Evolutionary conservation across 2,888 invertebrate genomes (phyloP), one percentile per base, ranked within the genome.

Genomic region (Sinelater perroti): DNA sequence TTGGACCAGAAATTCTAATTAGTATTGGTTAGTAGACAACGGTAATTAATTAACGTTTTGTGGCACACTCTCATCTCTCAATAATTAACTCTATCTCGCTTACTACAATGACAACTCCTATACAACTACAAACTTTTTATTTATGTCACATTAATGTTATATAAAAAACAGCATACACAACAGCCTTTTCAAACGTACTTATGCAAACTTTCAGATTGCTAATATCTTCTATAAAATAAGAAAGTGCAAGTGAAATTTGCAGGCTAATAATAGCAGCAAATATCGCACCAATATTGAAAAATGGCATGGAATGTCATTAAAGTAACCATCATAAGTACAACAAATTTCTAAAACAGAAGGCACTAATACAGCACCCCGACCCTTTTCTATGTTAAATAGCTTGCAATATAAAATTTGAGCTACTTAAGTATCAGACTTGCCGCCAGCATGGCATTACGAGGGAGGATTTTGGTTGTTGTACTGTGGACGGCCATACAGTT

Each of bases 401-500:
- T n/a, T n/a, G n/a, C n/a, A n/a, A n/a, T n/a, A n/a, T n/a, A n/a
- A n/a, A n/a, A n/a, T n/a, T n/a, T n/a, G n/a, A n/a, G n/a, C n/a
- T n/a, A n/a, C n/a, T n/a, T n/a, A n/a, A n/a, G n/a, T n/a, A n/a
- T n/a, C n/a, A n/a, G n/a, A n/a, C n/a, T n/a, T n/a, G n/a, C n/a
- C n/a, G n/a, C n/a, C n/a, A 2, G n/a, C 5, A 16, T 17, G 4
- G 7, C 8, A 46, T 47, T 47, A 52, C 4, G 52, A 47, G 7
- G 50, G 61, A 75, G 82, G 83, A 72, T 80, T 84, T 71, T 84
- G 83, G 2, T 84, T 85, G 78, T 89, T 89, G 78, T 92, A 92
- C 71, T 90, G 89, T 51, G 88, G 87, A 17, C 92, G 81, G 8
- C 95, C 95, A 1, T 93, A 95, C 72, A 95, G 80, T 77, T 95